These are phyloP conservation scores for Agonopterix arenella DNA, from an alignment of 2,888 invertebrate genomes.

Conservation along the genomic window DNA sequence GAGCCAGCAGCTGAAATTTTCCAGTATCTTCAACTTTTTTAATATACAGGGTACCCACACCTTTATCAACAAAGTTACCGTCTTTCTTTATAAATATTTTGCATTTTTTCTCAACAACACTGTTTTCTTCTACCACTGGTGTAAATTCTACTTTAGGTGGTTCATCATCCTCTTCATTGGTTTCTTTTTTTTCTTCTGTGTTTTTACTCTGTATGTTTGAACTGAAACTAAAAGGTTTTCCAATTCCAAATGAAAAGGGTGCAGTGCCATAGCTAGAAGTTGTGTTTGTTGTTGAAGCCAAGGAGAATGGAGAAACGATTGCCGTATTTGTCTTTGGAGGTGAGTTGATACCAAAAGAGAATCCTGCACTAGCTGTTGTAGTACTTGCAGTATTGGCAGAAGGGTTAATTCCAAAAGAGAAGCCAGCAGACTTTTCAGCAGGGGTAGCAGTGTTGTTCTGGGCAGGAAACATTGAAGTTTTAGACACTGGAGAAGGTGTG, in stretches of 20 bases:
- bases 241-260: constrained; percentile 79
- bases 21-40: constrained; percentile 85
- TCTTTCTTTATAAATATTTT: constrained; percentile 95
- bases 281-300: constrained; percentile 23
- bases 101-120: constrained; percentile 89
- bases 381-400: constrained; percentile 14
- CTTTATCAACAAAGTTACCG: constrained; percentile 86
- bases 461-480: background rate
- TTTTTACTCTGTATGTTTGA: constrained; percentile 57
- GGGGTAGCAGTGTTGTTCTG: background rate
- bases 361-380: constrained; percentile 33
- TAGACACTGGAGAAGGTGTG: background rate
- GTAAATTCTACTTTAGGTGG: constrained; percentile 93
- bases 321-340: constrained; percentile 49
- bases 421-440: constrained; percentile 13
- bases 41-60: constrained; percentile 92
- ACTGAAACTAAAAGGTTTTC: constrained; percentile 80
- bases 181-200: constrained; percentile 63
- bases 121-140: constrained; percentile 91
- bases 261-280: constrained; percentile 30
- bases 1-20: constrained; percentile 90
- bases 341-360: constrained; percentile 57
- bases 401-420: constrained; percentile 22
- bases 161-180: constrained; percentile 84
- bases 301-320: constrained; percentile 28